These are phyloP conservation scores for Phaonia tiefii DNA, from an alignment of 2,888 invertebrate genomes.

Conservation along the genomic window DNA sequence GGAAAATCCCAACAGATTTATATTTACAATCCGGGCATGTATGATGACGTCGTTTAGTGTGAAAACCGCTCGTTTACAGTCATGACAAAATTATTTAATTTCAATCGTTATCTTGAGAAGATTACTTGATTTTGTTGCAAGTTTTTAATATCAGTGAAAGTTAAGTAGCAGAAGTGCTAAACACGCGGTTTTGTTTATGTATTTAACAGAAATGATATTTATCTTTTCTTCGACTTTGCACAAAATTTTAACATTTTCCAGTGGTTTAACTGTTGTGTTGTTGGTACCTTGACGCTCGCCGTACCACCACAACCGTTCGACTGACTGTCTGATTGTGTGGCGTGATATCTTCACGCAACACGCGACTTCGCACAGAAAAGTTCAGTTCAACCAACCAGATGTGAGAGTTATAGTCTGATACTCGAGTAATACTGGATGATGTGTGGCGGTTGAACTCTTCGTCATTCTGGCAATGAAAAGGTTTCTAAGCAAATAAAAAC, in stretches of 20 bases:
- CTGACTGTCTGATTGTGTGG: background rate
- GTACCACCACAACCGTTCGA: background rate
- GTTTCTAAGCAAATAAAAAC: background rate
- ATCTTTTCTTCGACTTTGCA: no score
- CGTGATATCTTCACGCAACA: conserved; percentile 23
- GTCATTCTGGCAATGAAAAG: background rate
- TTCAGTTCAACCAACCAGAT: background rate
- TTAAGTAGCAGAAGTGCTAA: no score
- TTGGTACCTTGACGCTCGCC: background rate
- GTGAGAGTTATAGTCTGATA: background rate
- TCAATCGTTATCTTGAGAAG: no score
- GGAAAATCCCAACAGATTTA: no score
- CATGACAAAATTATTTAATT: no score
- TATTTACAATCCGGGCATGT: no score
- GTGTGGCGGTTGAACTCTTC: background rate
- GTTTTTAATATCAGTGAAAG: no score
- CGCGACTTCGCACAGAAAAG: conserved; percentile 7
- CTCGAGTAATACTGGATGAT: background rate
- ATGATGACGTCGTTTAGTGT: no score
- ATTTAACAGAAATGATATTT: background rate
- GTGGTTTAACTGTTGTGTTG: background rate
- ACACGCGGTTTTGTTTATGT: background rate
- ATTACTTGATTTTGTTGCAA: no score
- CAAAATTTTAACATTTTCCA: no score
- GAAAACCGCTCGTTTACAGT: no score